A percentile compares a stretch with the other conserved stretches of the same genome.
Conservation (phyloP, 2,888 invertebrate species). For the Bugula neritina region DNA sequence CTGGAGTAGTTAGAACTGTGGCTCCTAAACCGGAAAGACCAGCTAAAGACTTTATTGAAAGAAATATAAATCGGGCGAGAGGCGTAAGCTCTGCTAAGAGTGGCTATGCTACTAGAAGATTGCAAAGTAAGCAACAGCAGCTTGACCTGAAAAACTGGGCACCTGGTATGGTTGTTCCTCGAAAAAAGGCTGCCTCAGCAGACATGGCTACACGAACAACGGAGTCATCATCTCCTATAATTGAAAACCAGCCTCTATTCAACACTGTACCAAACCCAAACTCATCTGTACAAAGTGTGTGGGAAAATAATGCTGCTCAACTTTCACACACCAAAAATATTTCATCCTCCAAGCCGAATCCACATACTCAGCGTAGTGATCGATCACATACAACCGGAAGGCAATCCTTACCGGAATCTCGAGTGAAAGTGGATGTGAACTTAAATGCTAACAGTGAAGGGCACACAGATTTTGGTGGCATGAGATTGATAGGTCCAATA, state of each 20-base stretch:
- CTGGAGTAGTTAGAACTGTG: background rate
- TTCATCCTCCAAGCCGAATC: background rate
- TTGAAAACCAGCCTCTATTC: background rate
- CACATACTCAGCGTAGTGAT: background rate
- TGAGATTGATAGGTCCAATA: constrained; percentile 16
- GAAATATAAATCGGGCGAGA: constrained; percentile 14
- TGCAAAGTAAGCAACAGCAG: constrained; percentile 6
- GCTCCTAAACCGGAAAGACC: constrained; percentile 14
- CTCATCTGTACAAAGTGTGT: background rate
- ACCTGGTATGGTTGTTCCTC: constrained; percentile 26
- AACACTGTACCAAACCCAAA: background rate
- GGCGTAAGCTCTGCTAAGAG: constrained; percentile 19
- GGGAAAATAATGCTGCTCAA: background rate
- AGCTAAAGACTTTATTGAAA: constrained; percentile 12
- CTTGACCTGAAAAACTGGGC: constrained; percentile 9
- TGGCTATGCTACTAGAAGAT: constrained; percentile 2
- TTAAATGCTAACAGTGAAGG: background rate
- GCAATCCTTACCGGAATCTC: background rate
- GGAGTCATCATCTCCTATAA: background rate
- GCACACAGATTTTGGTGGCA: background rate
- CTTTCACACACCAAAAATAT: background rate
- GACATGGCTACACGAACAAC: background rate
- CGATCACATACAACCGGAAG: too few species aligned
- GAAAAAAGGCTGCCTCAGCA: constrained; percentile 27
- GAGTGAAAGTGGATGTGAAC: constrained; percentile 16